Evolutionary conservation across 2,797 vertebrate genomes (phyloP).

Genomic region (Centropyge bicolor): DNA sequence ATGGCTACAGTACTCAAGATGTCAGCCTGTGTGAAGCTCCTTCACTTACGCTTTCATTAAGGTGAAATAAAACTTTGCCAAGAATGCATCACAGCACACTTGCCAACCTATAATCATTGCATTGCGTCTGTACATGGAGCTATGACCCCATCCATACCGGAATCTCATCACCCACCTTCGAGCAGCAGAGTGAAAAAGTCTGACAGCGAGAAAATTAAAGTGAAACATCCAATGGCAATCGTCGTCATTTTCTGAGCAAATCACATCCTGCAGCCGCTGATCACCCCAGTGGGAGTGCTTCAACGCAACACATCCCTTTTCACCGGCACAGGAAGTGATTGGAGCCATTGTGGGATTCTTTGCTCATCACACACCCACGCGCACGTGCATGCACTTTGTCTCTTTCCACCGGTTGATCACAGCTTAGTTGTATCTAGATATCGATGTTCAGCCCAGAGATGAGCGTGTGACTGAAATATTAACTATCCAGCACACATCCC

Average conservation of each 20-base stretch:
- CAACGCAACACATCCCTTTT: constrained; percentile 43
- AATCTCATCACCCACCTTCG: constrained; percentile 56
- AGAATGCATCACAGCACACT: background rate
- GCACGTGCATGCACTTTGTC: constrained; percentile 6
- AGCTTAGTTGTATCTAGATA: constrained; percentile 33
- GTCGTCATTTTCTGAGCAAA: constrained; percentile 63
- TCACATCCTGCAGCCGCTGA: constrained; percentile 63
- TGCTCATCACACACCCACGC: constrained; percentile 31
- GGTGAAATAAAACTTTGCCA: constrained; percentile 8
- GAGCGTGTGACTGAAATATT: constrained; percentile 51
- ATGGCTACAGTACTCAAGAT: background rate
- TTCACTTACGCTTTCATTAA: constrained; percentile 20
- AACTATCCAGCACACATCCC: constrained; percentile 28
- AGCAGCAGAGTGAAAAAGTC: constrained; percentile 37
- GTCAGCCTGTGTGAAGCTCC: background rate
- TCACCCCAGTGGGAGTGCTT: constrained; percentile 69
- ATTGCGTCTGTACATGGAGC: constrained; percentile 9
- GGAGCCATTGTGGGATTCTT: constrained; percentile 41
- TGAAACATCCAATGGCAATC: constrained; percentile 66
- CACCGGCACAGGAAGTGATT: constrained; percentile 55
- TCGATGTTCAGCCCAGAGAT: constrained; percentile 33
- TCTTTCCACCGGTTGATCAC: constrained; percentile 29
- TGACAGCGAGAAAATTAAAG: constrained; percentile 66
- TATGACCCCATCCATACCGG: constrained; percentile 40
- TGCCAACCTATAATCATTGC: constrained; percentile 21